Evolutionary conservation across 1,140 invertebrate species (phyloP).

Genomic region (Drosophila willistoni): DNA sequence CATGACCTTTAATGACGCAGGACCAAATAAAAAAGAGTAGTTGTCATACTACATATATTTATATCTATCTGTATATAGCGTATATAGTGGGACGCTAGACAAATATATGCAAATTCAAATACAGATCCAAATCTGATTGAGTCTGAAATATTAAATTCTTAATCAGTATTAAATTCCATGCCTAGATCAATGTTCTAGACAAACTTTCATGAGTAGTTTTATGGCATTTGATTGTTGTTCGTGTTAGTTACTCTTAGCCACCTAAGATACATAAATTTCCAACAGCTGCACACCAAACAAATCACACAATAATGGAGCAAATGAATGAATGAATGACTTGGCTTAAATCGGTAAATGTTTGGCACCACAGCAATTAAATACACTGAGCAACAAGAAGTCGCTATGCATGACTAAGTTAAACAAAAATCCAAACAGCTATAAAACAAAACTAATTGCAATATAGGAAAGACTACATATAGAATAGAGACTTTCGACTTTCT

Average conservation of each 20-base stretch:
- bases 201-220: constrained; percentile 74
- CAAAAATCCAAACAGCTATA: too few species aligned
- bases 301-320: constrained; percentile 61
- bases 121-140: background rate
- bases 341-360: constrained; percentile 25
- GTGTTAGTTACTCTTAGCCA: constrained; percentile 5
- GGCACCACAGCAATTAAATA: constrained; percentile 44
- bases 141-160: background rate
- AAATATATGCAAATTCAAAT: background rate
- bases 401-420: constrained; percentile 11
- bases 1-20: constrained; percentile 15
- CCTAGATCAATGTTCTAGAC: constrained; percentile 26
- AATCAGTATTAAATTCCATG: background rate
- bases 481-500: too few species aligned
- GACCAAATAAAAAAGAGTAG: background rate
- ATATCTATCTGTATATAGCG: background rate
- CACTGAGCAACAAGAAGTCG: constrained; percentile 35
- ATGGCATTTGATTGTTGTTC: constrained; percentile 29
- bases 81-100: background rate
- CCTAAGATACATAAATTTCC: constrained; percentile 48
- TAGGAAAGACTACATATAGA: too few species aligned
- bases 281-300: constrained; percentile 45
- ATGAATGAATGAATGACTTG: constrained; percentile 54
- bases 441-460: too few species aligned
- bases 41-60: constrained; percentile 6